These are phyloP conservation scores for Callinectes sapidus DNA, from an alignment of 2,888 invertebrate species.

Conservation along the genomic window DNA sequence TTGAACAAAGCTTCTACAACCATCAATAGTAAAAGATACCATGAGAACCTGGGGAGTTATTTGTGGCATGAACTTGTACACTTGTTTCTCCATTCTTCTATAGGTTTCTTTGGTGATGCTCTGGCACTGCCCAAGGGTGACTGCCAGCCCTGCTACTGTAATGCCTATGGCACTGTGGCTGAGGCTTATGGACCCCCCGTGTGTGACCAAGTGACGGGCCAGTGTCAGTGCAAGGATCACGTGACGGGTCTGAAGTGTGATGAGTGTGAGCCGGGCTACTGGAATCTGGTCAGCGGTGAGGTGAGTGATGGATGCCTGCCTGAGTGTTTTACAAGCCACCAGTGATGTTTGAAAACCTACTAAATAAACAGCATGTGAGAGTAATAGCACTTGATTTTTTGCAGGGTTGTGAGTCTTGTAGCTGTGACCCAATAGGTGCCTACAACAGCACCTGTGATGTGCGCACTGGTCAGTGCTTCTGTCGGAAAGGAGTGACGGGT, in stretches of 20 bases:
- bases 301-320: constrained; percentile 74
- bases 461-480: constrained; percentile 83
- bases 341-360: not conserved
- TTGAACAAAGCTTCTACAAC: too few relatives aligned
- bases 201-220: constrained; percentile 85
- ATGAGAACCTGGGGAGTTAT: too few relatives aligned
- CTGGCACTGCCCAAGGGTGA: constrained; percentile 85
- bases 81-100: constrained; percentile 35
- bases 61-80: not conserved
- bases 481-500: constrained; percentile 86
- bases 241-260: constrained; percentile 87
- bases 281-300: constrained; percentile 86
- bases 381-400: constrained; percentile 73
- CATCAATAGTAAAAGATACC: too few relatives aligned
- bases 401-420: constrained; percentile 85
- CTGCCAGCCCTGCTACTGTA: constrained; percentile 73
- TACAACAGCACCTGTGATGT: constrained; percentile 83
- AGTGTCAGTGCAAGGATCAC: constrained; percentile 86
- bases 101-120: constrained; percentile 95
- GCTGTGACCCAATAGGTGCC: constrained; percentile 86
- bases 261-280: constrained; percentile 89
- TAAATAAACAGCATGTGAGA: too few relatives aligned
- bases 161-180: constrained; percentile 70
- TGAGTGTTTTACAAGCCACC: not conserved
- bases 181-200: constrained; percentile 74